Conservation (phyloP, 1,140 invertebrate species). For the Procambarus clarkii region DNA sequence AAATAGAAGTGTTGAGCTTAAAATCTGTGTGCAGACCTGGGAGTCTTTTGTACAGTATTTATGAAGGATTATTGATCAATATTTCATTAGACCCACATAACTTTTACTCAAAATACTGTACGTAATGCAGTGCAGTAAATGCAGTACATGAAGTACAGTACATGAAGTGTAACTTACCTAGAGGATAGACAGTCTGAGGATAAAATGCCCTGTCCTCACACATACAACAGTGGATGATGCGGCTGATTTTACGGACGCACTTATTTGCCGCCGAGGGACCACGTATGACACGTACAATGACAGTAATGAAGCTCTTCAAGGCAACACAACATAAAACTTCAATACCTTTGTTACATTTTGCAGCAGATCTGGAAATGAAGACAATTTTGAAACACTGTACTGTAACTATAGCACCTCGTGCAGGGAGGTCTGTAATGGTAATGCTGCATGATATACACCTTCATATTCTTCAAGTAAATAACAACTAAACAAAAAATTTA, state of each 20-base stretch:
- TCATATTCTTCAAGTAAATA: no score
- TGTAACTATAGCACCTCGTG: no score
- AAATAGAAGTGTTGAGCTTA: no score
- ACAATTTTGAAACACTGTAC: background rate
- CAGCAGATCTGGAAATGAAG: slow-evolving; percentile 73
- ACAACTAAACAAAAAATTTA: no score
- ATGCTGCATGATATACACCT: background rate
- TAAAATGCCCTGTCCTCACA: slow-evolving; percentile 76
- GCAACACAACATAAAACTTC: slow-evolving; percentile 74
- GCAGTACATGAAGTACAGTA: background rate
- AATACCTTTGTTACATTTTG: slow-evolving; percentile 75
- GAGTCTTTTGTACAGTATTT: no score
- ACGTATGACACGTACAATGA: slow-evolving; percentile 73
- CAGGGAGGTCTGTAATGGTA: background rate
- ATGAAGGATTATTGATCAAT: no score
- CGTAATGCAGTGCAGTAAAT: no score
- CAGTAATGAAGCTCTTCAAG: slow-evolving; percentile 74
- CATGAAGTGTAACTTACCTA: slow-evolving; percentile 71
- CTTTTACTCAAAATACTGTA: no score
- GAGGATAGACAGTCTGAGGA: slow-evolving; percentile 73
- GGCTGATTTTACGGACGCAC: slow-evolving; percentile 73
- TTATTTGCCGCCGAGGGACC: slow-evolving; percentile 74
- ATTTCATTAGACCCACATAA: no score
- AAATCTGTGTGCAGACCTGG: no score
- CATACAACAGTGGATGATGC: slow-evolving; percentile 75